These are phyloP conservation scores for Ceratitis capitata DNA, from an alignment of 1,140 invertebrate genomes.

Conservation along the genomic window DNA sequence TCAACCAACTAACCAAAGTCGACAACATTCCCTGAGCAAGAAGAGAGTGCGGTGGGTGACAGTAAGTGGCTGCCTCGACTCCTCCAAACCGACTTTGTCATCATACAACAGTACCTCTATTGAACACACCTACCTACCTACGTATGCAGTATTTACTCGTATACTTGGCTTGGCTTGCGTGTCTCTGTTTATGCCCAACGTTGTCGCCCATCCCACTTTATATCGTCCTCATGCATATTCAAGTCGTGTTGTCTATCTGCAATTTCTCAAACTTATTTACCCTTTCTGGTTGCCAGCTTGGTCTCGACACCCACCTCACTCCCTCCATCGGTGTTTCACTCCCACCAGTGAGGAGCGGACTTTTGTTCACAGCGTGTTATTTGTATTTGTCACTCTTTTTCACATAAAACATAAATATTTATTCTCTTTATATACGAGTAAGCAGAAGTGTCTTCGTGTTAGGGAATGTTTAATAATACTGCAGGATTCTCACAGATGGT, in stretches of 20 bases:
- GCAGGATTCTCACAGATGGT: no score
- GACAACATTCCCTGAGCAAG: no score
- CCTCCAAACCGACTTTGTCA: not conserved
- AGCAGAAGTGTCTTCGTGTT: no score
- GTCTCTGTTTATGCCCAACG: not conserved
- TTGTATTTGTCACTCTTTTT: slow-evolving; percentile 30
- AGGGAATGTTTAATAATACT: no score
- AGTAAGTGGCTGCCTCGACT: not conserved
- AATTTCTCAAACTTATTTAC: not conserved
- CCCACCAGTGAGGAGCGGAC: not conserved
- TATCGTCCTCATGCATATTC: not conserved
- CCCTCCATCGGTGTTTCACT: not conserved
- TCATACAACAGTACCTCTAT: not conserved
- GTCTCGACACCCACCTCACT: no score
- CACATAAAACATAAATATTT: slow-evolving; percentile 35
- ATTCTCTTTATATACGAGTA: no score
- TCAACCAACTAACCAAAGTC: not conserved
- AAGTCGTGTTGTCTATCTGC: not conserved
- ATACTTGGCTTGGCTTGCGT: not conserved
- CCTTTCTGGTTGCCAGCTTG: not conserved
- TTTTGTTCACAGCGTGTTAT: slow-evolving; percentile 21
- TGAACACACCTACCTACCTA: not conserved
- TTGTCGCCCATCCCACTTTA: not conserved
- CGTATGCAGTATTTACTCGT: not conserved
- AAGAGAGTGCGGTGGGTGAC: no score